phyloP scores from a whole-genome alignment of 2,797 vertebrate species.

The Huso huso region DNA sequence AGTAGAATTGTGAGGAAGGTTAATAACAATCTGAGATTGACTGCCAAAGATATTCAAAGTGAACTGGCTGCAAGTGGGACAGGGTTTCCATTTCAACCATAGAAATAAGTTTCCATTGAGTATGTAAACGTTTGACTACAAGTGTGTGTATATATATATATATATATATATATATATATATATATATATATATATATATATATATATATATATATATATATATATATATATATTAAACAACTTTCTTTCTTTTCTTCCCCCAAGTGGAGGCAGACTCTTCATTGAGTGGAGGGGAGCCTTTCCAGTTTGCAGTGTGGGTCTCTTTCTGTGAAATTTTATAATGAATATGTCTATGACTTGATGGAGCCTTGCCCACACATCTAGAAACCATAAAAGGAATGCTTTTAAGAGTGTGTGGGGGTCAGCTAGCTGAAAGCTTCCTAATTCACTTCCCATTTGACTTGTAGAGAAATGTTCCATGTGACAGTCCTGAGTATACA shows the following conservation, averaged over 20 bases:
- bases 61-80: no score
- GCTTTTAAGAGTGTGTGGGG: slow-evolving; percentile 72
- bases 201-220: no score
- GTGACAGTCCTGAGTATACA: not conserved
- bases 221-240: not conserved
- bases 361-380: slow-evolving; percentile 49
- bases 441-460: not conserved
- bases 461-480: not conserved
- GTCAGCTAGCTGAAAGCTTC: not conserved
- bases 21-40: no score
- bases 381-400: slow-evolving; percentile 62
- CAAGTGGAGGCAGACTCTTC: slow-evolving; percentile 25
- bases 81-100: no score
- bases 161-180: no score
- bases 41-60: no score
- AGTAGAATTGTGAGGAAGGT: no score
- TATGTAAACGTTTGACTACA: not conserved
- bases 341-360: slow-evolving; percentile 78
- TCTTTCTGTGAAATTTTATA: slow-evolving; percentile 86
- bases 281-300: slow-evolving; percentile 22
- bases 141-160: no score
- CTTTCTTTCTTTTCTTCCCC: not conserved
- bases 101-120: no score
- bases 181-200: no score
- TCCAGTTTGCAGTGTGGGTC: slow-evolving; percentile 73